phyloP scores from a whole-genome alignment of 2,113 vertebrate genomes.

The Gymnogyps californianus region DNA sequence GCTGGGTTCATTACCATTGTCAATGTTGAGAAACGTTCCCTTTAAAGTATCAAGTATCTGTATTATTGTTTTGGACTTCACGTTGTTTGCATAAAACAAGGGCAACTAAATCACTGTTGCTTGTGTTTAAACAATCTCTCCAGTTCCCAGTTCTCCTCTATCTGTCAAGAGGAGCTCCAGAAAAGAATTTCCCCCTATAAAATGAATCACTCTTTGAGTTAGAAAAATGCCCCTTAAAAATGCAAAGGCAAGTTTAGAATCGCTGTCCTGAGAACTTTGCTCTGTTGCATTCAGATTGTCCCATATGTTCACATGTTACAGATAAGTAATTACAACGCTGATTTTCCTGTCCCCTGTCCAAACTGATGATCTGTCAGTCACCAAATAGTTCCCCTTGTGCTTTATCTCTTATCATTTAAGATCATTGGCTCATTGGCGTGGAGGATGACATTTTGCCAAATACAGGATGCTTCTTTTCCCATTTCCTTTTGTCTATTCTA shows the following conservation, averaged over 20 bases:
- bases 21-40: background rate
- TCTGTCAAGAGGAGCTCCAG: background rate
- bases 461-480: background rate
- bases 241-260: background rate
- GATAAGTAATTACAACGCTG: background rate
- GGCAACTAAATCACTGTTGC: background rate
- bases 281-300: background rate
- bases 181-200: background rate
- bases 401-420: background rate
- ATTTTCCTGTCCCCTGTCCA: background rate
- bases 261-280: background rate
- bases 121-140: background rate
- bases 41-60: background rate
- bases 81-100: background rate
- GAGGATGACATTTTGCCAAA: background rate
- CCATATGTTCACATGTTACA: background rate
- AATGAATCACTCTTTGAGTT: background rate
- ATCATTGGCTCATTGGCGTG: background rate
- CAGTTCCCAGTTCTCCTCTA: background rate
- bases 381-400: background rate
- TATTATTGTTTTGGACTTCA: background rate
- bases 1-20: background rate
- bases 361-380: background rate
- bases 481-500: background rate
- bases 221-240: background rate